Percentiles rank a stretch among this genome's conserved stretches.
Conservation (phyloP, 2,888 invertebrate genomes). For the Aphodius sticticus region DNA sequence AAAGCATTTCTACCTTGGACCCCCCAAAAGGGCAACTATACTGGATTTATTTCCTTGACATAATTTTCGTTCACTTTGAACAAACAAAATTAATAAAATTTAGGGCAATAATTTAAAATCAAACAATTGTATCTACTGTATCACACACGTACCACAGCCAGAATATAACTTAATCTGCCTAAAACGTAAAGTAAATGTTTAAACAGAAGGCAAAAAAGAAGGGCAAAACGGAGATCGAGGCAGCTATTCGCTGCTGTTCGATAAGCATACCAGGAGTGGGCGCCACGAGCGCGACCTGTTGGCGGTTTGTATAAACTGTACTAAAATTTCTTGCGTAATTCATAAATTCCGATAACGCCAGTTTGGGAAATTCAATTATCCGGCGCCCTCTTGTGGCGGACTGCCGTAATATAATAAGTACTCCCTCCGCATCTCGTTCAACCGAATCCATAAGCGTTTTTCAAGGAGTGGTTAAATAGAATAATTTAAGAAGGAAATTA, state of each 20-base stretch:
- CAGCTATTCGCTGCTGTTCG: neutral
- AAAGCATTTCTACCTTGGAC: too few species aligned
- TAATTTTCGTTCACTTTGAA: too few species aligned
- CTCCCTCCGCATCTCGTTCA: neutral
- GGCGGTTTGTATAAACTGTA: neutral
- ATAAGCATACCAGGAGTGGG: neutral
- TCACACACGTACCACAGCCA: too few species aligned
- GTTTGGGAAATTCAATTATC: constrained; percentile 4
- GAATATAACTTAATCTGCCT: neutral
- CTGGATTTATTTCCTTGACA: too few species aligned
- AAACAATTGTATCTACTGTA: too few species aligned
- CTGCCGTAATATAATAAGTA: neutral
- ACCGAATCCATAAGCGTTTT: neutral
- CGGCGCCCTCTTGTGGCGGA: neutral
- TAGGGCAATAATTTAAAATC: too few species aligned
- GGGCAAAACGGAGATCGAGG: neutral
- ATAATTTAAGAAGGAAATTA: neutral
- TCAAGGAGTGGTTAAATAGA: neutral
- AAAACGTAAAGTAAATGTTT: neutral
- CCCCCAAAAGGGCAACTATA: too few species aligned
- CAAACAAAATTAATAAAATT: too few species aligned
- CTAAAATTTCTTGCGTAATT: neutral
- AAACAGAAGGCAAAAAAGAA: neutral
- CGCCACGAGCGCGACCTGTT: neutral
- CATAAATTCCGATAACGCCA: neutral